phyloP scores from a whole-genome alignment of 2,113 vertebrate species.

The Eulacestoma nigropectus region DNA sequence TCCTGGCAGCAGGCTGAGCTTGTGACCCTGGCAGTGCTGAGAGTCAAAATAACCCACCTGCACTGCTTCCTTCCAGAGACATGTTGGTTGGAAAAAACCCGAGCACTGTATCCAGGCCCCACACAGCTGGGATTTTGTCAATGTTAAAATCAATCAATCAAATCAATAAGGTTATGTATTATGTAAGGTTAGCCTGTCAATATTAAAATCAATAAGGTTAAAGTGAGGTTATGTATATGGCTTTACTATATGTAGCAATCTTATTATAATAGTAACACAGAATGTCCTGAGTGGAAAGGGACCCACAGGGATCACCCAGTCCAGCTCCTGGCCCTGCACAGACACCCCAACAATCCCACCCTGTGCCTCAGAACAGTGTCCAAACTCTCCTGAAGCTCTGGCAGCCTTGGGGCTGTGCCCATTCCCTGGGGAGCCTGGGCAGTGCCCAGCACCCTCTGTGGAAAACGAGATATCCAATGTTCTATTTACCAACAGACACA shows the following conservation, averaged over 20 bases:
- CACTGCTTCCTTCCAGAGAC: not conserved
- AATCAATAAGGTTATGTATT: not conserved
- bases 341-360: not conserved
- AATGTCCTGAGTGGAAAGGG: not conserved
- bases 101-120: not conserved
- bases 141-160: not conserved
- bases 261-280: not conserved
- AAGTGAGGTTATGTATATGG: not conserved
- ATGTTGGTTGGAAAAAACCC: not conserved
- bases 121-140: not conserved
- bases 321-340: not conserved
- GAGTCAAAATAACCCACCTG: not conserved
- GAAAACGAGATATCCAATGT: not conserved
- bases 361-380: fast-evolving
- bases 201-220: not conserved
- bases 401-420: fast-evolving
- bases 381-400: not conserved
- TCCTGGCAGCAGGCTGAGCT: not conserved
- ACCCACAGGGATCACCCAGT: not conserved
- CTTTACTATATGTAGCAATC: not conserved
- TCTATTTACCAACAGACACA: not conserved
- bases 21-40: not conserved
- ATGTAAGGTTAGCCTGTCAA: not conserved
- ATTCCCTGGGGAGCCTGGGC: not conserved
- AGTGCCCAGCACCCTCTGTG: not conserved